A percentile compares a stretch with the other conserved stretches of the same genome.
These are phyloP conservation scores for Lithophane leautieri DNA, from an alignment of 2,888 invertebrate genomes.

Conservation along the genomic window DNA sequence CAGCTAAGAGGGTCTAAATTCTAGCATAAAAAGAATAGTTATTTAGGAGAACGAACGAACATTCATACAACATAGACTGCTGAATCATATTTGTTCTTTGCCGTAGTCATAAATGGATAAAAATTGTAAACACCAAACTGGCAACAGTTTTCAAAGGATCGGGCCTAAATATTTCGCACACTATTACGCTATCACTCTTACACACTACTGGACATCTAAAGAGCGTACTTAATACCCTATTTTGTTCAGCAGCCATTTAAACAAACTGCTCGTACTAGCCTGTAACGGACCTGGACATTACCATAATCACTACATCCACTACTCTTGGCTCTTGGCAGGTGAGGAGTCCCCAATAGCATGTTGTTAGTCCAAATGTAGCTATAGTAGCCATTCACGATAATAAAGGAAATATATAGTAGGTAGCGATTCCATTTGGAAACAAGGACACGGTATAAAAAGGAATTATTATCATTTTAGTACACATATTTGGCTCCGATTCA, in stretches of 20 bases:
- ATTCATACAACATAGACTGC: background rate
- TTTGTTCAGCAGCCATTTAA: slow-evolving; percentile 9
- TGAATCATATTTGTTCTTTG: background rate
- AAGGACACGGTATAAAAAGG: slow-evolving; percentile 13
- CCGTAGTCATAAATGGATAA: background rate
- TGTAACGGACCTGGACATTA: slow-evolving; percentile 38
- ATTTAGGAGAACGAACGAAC: background rate
- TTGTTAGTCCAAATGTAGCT: slow-evolving; percentile 21
- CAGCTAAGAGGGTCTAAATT: background rate
- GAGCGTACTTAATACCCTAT: background rate
- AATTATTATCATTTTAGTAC: slow-evolving; percentile 5
- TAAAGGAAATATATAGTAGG: slow-evolving; percentile 20
- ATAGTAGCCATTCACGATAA: background rate
- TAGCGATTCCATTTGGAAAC: slow-evolving; percentile 14
- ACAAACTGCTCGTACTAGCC: slow-evolving; percentile 25
- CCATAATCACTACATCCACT: slow-evolving; percentile 38
- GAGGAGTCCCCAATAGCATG: slow-evolving; percentile 42
- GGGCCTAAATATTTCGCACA: background rate
- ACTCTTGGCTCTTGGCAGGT: slow-evolving; percentile 32
- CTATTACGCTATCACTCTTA: background rate
- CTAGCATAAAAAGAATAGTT: background rate
- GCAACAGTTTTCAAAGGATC: background rate
- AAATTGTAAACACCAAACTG: background rate
- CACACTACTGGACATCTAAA: slow-evolving; percentile 4
- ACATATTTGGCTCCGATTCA: background rate